These are phyloP conservation scores for Sula dactylatra DNA, from an alignment of 2,113 vertebrate species.

Conservation along the genomic window DNA sequence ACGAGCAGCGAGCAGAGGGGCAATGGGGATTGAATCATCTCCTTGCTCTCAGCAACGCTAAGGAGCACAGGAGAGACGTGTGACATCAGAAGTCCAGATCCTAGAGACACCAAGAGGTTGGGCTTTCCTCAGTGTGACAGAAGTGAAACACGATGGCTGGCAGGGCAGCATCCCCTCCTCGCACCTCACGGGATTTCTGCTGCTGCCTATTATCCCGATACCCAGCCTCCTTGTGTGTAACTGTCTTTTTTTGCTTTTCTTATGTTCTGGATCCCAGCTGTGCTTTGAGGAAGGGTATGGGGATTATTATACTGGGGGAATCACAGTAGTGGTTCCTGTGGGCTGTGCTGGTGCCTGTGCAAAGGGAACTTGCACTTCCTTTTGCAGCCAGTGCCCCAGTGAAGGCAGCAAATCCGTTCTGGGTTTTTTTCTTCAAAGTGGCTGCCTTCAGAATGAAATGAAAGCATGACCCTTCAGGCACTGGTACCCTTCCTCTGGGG, in stretches of 20 bases:
- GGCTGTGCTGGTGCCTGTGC: background rate
- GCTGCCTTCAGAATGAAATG: background rate
- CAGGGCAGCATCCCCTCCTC: background rate
- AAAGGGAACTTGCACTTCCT: background rate
- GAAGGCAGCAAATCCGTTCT: background rate
- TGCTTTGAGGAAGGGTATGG: background rate
- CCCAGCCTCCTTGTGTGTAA: background rate
- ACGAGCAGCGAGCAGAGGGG: fast-evolving
- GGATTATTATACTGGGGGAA: background rate
- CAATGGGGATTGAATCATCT: background rate
- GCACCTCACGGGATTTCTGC: fast-evolving
- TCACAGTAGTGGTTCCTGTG: fast-evolving
- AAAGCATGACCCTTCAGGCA: background rate
- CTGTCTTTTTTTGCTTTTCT: background rate
- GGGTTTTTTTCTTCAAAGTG: background rate
- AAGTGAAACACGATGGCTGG: fast-evolving
- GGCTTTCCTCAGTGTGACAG: background rate
- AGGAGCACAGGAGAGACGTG: background rate
- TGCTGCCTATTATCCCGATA: fast-evolving
- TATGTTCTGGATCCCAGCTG: background rate
- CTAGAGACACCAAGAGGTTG: background rate
- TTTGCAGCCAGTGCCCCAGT: fast-evolving
- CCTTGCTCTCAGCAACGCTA: background rate
- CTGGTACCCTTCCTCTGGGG: background rate
- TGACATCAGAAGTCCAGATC: background rate